Evolutionary conservation across 2,113 vertebrate genomes (phyloP).

Genomic region (Excalfactoria chinensis): DNA sequence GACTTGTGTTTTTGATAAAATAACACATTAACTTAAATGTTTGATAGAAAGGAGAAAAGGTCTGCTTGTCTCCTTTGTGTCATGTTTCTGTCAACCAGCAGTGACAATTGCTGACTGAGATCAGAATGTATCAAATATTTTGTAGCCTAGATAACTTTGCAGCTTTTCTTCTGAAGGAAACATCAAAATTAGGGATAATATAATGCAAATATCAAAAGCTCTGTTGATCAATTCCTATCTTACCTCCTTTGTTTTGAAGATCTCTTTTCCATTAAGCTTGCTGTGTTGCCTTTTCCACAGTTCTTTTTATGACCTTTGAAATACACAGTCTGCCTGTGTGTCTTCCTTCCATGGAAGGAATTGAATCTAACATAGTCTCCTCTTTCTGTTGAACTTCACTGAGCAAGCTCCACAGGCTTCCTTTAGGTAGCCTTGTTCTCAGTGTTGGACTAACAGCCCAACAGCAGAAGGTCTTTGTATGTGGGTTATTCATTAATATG

Average conservation of each 20-base stretch:
- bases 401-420: not conserved
- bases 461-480: not conserved
- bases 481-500: not conserved
- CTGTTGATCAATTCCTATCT: not conserved
- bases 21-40: not conserved
- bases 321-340: not conserved
- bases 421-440: not conserved
- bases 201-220: not conserved
- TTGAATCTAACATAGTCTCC: not conserved
- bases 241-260: not conserved
- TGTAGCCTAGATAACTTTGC: not conserved
- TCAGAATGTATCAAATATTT: not conserved
- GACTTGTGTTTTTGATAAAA: not conserved
- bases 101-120: not conserved
- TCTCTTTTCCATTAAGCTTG: not conserved
- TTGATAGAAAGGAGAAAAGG: not conserved
- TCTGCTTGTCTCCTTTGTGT: not conserved
- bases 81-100: not conserved
- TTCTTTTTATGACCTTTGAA: not conserved
- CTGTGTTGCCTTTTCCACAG: not conserved
- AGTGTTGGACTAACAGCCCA: not conserved
- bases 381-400: not conserved
- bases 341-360: not conserved
- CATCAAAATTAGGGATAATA: not conserved
- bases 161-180: not conserved